phyloP scores from a whole-genome alignment of 2,797 vertebrate genomes.

The Pangasius larnaudii region DNA sequence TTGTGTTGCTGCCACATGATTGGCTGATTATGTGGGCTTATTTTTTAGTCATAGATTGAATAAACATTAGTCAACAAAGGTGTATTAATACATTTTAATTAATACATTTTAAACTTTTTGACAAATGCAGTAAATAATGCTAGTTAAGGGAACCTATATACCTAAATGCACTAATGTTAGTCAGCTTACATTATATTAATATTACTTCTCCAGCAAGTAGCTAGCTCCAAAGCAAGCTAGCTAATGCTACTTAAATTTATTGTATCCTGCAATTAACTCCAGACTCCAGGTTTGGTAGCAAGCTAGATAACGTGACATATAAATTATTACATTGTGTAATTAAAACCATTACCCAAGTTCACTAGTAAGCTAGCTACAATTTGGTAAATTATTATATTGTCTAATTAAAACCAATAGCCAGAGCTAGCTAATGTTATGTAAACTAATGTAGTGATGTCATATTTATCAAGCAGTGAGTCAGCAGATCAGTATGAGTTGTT shows the following conservation, averaged over 20 bases:
- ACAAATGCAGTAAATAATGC: neutral
- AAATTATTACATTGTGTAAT: neutral
- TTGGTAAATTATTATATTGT: too few relatives aligned
- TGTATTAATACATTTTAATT: too few relatives aligned
- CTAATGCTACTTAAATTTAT: neutral
- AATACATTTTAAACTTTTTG: too few relatives aligned
- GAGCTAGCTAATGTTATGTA: neutral
- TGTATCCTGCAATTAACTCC: too few relatives aligned
- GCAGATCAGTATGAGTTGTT: neutral
- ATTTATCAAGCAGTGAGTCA: neutral
- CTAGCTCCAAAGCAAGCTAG: neutral
- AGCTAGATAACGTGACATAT: neutral
- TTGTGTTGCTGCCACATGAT: too few relatives aligned
- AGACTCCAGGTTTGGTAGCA: neutral
- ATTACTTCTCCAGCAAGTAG: neutral
- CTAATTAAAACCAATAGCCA: neutral
- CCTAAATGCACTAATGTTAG: neutral
- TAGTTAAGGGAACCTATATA: neutral
- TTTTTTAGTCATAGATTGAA: too few relatives aligned
- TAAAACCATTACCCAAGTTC: neutral
- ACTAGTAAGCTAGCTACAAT: neutral
- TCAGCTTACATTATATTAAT: neutral
- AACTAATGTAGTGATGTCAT: neutral
- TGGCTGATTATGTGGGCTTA: neutral
- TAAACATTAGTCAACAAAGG: too few relatives aligned